Evolutionary conservation across 2,888 invertebrate genomes (phyloP).

Genomic region (Drosophila quinaria): DNA sequence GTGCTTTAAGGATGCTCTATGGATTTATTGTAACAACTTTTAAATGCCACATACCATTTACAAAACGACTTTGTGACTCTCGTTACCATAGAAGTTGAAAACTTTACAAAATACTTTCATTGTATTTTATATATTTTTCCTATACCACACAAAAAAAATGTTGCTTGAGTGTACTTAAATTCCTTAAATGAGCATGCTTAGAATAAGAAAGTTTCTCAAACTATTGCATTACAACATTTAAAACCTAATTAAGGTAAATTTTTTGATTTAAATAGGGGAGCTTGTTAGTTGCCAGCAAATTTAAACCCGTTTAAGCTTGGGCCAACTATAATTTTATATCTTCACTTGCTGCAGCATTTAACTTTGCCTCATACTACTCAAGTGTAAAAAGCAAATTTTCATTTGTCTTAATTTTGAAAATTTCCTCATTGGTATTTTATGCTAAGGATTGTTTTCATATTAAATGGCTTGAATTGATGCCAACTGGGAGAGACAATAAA

Average conservation of each 20-base stretch:
- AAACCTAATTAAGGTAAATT: not conserved
- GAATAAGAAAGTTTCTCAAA: not conserved
- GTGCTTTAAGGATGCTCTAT: too few relatives aligned
- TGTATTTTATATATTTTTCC: not conserved
- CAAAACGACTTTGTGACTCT: not conserved
- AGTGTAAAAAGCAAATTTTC: slow-evolving; percentile 12
- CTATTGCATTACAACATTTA: slow-evolving; percentile 11
- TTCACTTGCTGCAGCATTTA: not conserved
- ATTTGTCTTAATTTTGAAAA: not conserved
- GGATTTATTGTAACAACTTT: not conserved
- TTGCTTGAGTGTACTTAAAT: not conserved
- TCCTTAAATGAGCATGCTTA: not conserved
- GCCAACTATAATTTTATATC: not conserved
- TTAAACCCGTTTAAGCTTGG: not conserved
- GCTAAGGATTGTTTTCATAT: slow-evolving; percentile 16
- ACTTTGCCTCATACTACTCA: not conserved
- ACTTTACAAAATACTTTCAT: not conserved
- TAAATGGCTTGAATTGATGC: slow-evolving; percentile 56
- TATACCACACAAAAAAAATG: not conserved
- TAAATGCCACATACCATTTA: not conserved
- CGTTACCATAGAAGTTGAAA: not conserved
- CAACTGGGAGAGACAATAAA: slow-evolving; percentile 33
- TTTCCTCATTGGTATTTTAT: not conserved
- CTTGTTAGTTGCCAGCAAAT: not conserved
- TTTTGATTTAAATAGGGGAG: not conserved